Percentiles rank a stretch among this genome's conserved stretches.
Evolutionary conservation across 1,140 invertebrate species (phyloP).

Genomic region (Agrypnia vestita): DNA sequence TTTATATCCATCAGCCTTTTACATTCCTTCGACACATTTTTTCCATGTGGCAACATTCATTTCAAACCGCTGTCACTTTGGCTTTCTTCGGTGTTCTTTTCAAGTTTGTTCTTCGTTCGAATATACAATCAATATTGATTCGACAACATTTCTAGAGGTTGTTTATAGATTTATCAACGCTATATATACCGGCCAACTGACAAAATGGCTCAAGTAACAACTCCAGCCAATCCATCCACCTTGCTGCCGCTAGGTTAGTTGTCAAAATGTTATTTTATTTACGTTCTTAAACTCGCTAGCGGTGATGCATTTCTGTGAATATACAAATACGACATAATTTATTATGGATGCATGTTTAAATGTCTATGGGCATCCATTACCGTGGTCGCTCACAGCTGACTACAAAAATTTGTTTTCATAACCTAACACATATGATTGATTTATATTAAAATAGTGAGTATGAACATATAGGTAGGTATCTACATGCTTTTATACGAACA

Average conservation of each 20-base stretch:
- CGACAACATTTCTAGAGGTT: neutral
- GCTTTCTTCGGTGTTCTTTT: neutral
- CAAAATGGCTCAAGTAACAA: constrained; percentile 62
- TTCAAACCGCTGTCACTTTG: constrained; percentile 5
- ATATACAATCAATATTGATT: neutral
- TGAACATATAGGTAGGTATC: too few relatives aligned
- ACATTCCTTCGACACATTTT: neutral
- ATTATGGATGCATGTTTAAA: neutral
- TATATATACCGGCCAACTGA: neutral
- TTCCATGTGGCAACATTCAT: neutral
- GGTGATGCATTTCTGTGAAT: too few relatives aligned
- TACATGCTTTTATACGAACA: too few relatives aligned
- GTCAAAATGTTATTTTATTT: neutral
- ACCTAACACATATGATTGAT: too few relatives aligned
- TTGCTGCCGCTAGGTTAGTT: constrained; percentile 80
- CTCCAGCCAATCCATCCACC: constrained; percentile 79
- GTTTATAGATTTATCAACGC: neutral
- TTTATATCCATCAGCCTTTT: too few relatives aligned
- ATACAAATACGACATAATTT: too few relatives aligned
- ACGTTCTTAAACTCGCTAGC: too few relatives aligned
- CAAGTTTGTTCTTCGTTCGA: neutral
- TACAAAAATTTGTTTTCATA: too few relatives aligned
- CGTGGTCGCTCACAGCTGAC: too few relatives aligned
- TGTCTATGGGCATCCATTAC: too few relatives aligned
- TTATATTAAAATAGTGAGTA: too few relatives aligned